These are phyloP conservation scores for Agonopterix arenella DNA, from an alignment of 2,888 invertebrate genomes.

Conservation along the genomic window DNA sequence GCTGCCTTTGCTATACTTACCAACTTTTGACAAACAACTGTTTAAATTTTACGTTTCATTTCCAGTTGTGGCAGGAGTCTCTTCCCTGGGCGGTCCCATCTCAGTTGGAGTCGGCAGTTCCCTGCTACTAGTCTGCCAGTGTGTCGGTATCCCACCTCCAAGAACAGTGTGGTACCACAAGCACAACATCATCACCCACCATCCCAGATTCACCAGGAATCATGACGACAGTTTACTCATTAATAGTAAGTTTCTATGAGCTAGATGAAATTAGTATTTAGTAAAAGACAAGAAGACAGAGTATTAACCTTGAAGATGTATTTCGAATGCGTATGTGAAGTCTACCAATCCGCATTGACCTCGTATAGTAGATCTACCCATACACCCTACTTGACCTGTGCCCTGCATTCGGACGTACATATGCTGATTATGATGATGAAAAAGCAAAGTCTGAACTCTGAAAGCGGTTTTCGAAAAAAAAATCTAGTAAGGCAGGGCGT, in stretches of 20 bases:
- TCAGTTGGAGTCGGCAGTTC: conserved; percentile 53
- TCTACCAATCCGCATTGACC: no score
- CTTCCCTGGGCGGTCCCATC: conserved; percentile 70
- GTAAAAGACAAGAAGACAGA: no score
- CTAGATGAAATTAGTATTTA: no score
- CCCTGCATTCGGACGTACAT: no score
- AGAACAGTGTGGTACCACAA: conserved; percentile 66
- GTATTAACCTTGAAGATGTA: no score
- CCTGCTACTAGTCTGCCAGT: conserved; percentile 47
- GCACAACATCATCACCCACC: conserved; percentile 63
- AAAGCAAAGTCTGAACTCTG: no score
- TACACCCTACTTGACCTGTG: no score
- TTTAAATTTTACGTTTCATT: conserved; percentile 1
- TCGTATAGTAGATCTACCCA: no score
- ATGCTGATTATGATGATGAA: no score
- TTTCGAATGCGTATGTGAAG: no score
- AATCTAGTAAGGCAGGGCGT: no score
- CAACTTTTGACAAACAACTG: background rate
- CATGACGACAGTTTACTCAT: conserved; percentile 60
- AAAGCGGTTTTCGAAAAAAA: no score
- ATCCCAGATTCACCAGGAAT: conserved; percentile 59
- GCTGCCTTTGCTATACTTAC: background rate
- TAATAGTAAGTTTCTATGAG: conserved; percentile 42
- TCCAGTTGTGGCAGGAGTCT: conserved; percentile 78
- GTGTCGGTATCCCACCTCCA: conserved; percentile 54